Evolutionary conservation across 2,113 vertebrate genomes (phyloP).

Genomic region (Scytalopus superciliaris): DNA sequence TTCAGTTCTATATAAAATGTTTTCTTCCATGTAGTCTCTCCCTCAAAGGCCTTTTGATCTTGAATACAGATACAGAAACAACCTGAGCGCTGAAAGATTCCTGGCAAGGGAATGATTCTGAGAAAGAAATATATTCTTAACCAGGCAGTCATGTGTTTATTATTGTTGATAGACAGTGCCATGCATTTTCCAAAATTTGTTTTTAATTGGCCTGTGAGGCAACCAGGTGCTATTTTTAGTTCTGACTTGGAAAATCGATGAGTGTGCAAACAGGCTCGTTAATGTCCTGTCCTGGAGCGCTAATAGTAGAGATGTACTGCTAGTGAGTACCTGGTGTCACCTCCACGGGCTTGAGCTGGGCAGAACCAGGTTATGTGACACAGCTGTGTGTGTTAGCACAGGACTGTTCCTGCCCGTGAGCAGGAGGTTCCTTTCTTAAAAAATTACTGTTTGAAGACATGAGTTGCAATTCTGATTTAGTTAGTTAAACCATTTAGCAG

Average conservation of each 20-base stretch:
- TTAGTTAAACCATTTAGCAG: background rate
- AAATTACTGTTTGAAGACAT: background rate
- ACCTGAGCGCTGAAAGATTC: background rate
- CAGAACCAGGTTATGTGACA: background rate
- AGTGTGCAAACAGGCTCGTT: background rate
- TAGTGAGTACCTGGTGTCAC: background rate
- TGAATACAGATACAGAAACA: background rate
- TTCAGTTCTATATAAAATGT: background rate
- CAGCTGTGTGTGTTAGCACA: background rate
- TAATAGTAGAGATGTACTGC: background rate
- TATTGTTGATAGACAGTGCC: background rate
- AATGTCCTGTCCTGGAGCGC: background rate
- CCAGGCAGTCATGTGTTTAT: background rate
- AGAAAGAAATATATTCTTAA: slow-evolving; percentile 3
- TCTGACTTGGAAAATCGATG: background rate
- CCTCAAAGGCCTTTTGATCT: background rate
- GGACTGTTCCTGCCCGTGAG: background rate
- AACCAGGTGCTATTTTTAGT: slow-evolving; percentile 4
- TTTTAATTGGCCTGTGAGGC: background rate
- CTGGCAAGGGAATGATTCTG: background rate
- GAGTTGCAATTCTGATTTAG: background rate
- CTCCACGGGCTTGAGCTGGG: background rate
- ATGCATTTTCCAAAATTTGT: background rate
- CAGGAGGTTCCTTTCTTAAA: background rate
- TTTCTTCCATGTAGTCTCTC: background rate